These are phyloP conservation scores for Cherax quadricarinatus DNA, from an alignment of 1,140 invertebrate genomes.

Conservation along the genomic window DNA sequence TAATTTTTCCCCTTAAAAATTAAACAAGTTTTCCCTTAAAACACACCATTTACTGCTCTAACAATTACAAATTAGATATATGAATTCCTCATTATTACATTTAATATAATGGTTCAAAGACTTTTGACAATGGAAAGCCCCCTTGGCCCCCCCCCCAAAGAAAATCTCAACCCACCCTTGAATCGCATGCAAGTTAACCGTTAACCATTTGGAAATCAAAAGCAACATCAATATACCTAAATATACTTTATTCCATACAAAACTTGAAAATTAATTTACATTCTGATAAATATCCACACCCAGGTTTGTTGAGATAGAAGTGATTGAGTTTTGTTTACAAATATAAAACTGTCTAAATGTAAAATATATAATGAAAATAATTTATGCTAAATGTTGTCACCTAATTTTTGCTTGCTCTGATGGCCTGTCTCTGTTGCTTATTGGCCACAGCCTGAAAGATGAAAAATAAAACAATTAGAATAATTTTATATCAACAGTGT, in stretches of 20 bases:
- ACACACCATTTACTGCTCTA: no score
- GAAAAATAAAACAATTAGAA: background rate
- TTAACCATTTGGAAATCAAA: background rate
- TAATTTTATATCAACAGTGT: no score
- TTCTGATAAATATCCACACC: no score
- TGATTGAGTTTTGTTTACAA: background rate
- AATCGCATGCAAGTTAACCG: no score
- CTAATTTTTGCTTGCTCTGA: constrained; percentile 73
- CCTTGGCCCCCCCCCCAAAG: no score
- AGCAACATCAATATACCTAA: background rate
- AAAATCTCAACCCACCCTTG: no score
- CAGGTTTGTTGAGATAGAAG: background rate
- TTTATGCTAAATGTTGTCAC: constrained; percentile 36
- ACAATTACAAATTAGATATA: no score
- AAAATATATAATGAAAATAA: constrained; percentile 23
- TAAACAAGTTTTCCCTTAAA: no score
- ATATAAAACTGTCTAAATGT: background rate
- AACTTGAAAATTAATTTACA: background rate
- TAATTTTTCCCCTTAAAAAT: no score
- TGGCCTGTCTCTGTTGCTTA: constrained; percentile 73
- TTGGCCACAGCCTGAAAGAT: constrained; percentile 72
- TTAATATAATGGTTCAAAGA: no score
- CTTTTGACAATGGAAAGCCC: no score
- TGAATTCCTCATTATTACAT: no score
- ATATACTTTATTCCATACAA: background rate